Base-by-base conservation (phyloP, 2,113 vertebrate genomes). In the Heptranchias perlo region DNA sequence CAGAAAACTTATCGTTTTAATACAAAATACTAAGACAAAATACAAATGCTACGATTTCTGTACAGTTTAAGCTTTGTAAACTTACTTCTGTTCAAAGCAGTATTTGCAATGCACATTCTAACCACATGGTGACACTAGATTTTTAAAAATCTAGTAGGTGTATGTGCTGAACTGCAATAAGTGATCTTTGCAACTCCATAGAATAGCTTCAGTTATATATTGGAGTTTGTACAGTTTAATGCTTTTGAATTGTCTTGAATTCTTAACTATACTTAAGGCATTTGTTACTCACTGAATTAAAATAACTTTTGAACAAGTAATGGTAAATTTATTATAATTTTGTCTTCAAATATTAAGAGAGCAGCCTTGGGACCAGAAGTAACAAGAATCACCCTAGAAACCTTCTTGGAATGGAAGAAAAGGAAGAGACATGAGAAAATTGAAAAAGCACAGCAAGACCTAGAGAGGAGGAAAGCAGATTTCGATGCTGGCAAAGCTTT, bases 401-500 rank as follows among this genome's bases (percentile, higher is more conserved):
- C 99, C 95, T 99, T 99, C 97, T 98, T 99, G 97, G 98, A 99
- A 1, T 99, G 99, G 99, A 99, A 99, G 97, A 99, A 99, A 98
- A 98, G 98, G 97, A 99, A 99, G 98, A 98, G 99, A 98, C 98
- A 99, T 98, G 99, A 99, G 96, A 99, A 99, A 97, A 98, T 99
- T 87, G 97, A 98, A 96, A 99, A 98, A 97, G 98, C 98, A 39
- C 98, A 97, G 35, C 98, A 99, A 97, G 99, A 99, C 96, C 98
- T 99, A 98, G 99, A 99, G 97, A 99, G 98, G 97, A 99, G 99
- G 96, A 99, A 99, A 97, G 99, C 99, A 0, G 99, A 99, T 96
- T 99, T 99, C 96, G 99, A 99, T 97, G 99, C 99, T 6, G 99
- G 99, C 94, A 98, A 98, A 96, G 98, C 99, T 0, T 96, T 99